Evolutionary conservation across 2,113 vertebrate species (phyloP).

Genomic region (Heterocephalus glaber): DNA sequence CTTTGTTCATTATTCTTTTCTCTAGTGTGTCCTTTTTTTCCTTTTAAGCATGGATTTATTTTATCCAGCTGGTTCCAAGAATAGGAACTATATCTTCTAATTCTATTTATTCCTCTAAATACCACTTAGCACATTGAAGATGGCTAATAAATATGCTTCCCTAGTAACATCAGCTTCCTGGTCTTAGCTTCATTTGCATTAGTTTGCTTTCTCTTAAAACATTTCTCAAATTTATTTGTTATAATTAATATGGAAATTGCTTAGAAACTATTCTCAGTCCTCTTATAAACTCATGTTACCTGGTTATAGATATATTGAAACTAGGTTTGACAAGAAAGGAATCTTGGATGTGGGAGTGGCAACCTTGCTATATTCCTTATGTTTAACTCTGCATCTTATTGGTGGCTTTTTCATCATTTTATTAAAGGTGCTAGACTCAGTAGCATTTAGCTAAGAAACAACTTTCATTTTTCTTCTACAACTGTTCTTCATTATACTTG

Average conservation of each 20-base stretch:
- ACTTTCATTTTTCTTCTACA: conserved; percentile 40
- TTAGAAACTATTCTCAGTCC: not conserved
- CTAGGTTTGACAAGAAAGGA: conserved; percentile 38
- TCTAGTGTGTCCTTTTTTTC: conserved; percentile 9
- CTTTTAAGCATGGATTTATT: conserved; percentile 69
- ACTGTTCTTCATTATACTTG: not conserved
- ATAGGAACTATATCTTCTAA: conserved; percentile 42
- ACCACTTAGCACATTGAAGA: conserved; percentile 44
- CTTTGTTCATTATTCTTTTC: conserved; percentile 49
- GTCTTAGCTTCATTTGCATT: conserved; percentile 50
- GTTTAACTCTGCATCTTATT: not conserved
- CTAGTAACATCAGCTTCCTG: not conserved
- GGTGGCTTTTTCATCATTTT: not conserved
- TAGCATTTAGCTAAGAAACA: conserved; percentile 22
- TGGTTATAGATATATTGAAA: not conserved
- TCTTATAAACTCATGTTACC: conserved; percentile 14
- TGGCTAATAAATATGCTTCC: conserved; percentile 50
- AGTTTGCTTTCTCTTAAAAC: conserved; percentile 51
- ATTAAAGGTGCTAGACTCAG: conserved; percentile 32
- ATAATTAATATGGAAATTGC: conserved; percentile 57
- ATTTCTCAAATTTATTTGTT: conserved; percentile 41
- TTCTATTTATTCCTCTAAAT: conserved; percentile 59
- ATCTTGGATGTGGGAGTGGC: not conserved
- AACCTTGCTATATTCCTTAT: not conserved
- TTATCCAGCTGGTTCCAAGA: conserved; percentile 64